Evolutionary conservation across 2,888 invertebrate species (phyloP).

Genomic region (Stenodera caucasica): DNA sequence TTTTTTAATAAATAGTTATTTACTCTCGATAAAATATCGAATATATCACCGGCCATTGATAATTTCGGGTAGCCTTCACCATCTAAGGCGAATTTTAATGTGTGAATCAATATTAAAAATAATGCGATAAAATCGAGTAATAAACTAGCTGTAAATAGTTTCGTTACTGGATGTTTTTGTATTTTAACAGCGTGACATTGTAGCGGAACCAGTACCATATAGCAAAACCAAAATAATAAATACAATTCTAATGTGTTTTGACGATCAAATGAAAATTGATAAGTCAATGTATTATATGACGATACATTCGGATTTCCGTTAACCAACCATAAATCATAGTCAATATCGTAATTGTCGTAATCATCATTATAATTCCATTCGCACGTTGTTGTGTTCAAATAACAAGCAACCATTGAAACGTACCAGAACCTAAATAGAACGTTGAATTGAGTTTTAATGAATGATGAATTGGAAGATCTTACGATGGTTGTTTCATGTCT

Average conservation of each 20-base stretch:
- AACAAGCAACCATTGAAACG: conserved; percentile 91
- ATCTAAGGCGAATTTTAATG: conserved; percentile 86
- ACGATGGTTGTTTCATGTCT: conserved; percentile 89
- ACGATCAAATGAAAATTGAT: conserved; percentile 95
- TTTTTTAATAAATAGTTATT: too few species aligned
- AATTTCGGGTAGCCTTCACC: conserved; percentile 84
- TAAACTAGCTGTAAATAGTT: conserved; percentile 85
- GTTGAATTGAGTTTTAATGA: too few species aligned
- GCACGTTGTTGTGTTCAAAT: conserved; percentile 76
- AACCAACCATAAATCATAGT: conserved; percentile 94
- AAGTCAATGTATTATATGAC: conserved; percentile 83
- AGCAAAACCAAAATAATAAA: conserved; percentile 82
- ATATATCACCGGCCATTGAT: conserved; percentile 85
- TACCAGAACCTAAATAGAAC: conserved; percentile 99
- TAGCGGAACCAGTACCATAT: conserved; percentile 79
- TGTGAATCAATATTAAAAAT: conserved; percentile 84
- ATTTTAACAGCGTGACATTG: conserved; percentile 88
- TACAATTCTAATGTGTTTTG: conserved; percentile 92
- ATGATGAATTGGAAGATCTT: conserved; percentile 39
- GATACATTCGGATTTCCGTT: conserved; percentile 93
- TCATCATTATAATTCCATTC: conserved; percentile 79
- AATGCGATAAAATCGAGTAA: conserved; percentile 83
- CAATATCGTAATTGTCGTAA: conserved; percentile 54
- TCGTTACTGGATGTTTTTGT: conserved; percentile 90
- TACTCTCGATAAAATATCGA: conserved; percentile 89